Conservation (phyloP, 2,113 vertebrate genomes). For the Myrmophylax atrothorax region DNA sequence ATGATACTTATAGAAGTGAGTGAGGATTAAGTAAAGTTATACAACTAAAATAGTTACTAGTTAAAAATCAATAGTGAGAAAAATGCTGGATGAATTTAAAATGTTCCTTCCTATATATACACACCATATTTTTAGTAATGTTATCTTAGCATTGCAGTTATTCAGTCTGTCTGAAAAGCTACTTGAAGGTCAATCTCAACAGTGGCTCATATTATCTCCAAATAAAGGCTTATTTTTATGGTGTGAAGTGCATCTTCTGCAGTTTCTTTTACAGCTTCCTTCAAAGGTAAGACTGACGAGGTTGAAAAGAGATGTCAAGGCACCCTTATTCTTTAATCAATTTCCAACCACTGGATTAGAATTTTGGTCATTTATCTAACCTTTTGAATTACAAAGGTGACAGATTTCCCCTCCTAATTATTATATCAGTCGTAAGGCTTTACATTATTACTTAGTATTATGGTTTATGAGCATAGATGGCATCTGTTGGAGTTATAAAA, state of each 20-base stretch:
- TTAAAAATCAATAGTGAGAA: not conserved
- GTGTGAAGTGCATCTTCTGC: not conserved
- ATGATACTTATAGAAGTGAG: not conserved
- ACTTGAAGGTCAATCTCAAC: not conserved
- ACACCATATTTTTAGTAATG: not conserved
- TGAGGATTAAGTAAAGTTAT: not conserved
- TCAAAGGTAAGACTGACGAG: not conserved
- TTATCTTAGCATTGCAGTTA: not conserved
- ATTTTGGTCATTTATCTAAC: not conserved
- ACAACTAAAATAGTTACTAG: not conserved
- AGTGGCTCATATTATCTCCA: not conserved
- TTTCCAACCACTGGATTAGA: not conserved
- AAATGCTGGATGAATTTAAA: not conserved
- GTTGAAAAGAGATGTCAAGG: not conserved
- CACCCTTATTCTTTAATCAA: not conserved
- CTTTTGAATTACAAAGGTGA: not conserved
- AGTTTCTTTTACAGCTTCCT: not conserved
- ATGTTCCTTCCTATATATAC: not conserved
- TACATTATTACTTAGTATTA: not conserved
- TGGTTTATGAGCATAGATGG: not conserved
- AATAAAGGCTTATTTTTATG: not conserved
- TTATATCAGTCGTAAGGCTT: not conserved
- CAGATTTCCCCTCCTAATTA: not conserved
- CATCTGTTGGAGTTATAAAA: not conserved
- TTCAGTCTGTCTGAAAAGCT: not conserved